A percentile compares a stretch with the other conserved stretches of the same genome.
These are phyloP conservation scores for Harpalus rubripes DNA, from an alignment of 2,888 invertebrate species.

Conservation along the genomic window DNA sequence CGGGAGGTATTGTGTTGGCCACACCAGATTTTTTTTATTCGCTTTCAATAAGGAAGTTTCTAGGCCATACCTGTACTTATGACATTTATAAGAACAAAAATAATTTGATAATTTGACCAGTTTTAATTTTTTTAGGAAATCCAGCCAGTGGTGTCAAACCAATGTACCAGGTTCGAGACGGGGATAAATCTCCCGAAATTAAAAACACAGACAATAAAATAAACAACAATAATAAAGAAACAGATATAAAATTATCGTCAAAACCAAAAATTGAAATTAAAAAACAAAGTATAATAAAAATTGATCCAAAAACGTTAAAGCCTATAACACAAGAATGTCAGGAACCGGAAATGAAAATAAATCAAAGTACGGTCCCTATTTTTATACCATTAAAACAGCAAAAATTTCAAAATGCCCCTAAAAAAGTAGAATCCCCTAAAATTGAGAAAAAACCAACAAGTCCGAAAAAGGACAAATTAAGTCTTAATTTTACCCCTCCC, in stretches of 20 bases:
- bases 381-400: slow-evolving; percentile 76
- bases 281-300: slow-evolving; percentile 77
- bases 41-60: too few species aligned
- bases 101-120: too few species aligned
- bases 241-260: background rate
- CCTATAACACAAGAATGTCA: slow-evolving; percentile 78
- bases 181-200: slow-evolving; percentile 67
- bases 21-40: too few species aligned
- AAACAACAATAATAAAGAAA: slow-evolving; percentile 62
- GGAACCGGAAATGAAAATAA: slow-evolving; percentile 75
- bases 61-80: too few species aligned
- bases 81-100: too few species aligned
- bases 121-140: slow-evolving; percentile 75
- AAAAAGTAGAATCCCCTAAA: slow-evolving; percentile 71
- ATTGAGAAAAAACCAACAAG: slow-evolving; percentile 69
- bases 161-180: slow-evolving; percentile 78
- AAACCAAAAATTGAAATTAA: slow-evolving; percentile 75
- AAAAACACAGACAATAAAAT: slow-evolving; percentile 42
- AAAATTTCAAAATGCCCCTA: slow-evolving; percentile 72
- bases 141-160: slow-evolving; percentile 82
- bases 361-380: slow-evolving; percentile 77
- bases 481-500: slow-evolving; percentile 76
- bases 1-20: too few species aligned
- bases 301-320: slow-evolving; percentile 81
- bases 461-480: slow-evolving; percentile 72